phyloP scores from a whole-genome alignment of 2,113 vertebrate genomes.

The Cephalopterus ornatus region DNA sequence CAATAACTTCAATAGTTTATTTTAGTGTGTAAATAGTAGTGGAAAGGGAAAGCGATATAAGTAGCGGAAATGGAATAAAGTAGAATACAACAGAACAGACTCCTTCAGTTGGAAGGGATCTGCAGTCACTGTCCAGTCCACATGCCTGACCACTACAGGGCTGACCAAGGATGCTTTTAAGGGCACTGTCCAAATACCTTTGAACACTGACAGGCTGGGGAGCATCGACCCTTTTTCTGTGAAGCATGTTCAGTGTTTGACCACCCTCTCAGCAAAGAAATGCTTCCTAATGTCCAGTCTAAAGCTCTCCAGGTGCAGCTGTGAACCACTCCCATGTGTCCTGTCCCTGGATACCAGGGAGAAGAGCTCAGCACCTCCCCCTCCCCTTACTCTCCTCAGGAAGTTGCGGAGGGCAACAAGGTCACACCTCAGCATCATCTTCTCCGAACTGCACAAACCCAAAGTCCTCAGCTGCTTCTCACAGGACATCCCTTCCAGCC shows the following conservation, averaged over 20 bases:
- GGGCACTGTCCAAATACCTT: neutral
- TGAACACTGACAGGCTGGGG: neutral
- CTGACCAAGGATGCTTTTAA: neutral
- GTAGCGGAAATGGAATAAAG: neutral
- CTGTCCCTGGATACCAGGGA: neutral
- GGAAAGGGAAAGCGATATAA: neutral
- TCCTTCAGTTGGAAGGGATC: neutral
- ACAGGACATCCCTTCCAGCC: neutral
- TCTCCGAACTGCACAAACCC: neutral
- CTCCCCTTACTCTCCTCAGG: neutral
- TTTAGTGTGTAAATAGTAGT: neutral
- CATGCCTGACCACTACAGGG: neutral
- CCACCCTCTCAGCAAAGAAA: neutral
- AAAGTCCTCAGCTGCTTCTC: neutral
- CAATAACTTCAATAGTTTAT: neutral
- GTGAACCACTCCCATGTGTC: rapidly evolving
- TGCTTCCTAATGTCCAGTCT: neutral
- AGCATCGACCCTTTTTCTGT: rapidly evolving
- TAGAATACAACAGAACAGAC: neutral
- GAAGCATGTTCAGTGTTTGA: neutral
- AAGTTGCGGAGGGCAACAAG: neutral
- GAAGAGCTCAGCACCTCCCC: neutral
- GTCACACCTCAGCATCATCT: neutral
- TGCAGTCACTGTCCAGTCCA: rapidly evolving
- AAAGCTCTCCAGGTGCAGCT: neutral